phyloP scores from a whole-genome alignment of 2,888 invertebrate species.

The Trileptium ribeirensis region DNA sequence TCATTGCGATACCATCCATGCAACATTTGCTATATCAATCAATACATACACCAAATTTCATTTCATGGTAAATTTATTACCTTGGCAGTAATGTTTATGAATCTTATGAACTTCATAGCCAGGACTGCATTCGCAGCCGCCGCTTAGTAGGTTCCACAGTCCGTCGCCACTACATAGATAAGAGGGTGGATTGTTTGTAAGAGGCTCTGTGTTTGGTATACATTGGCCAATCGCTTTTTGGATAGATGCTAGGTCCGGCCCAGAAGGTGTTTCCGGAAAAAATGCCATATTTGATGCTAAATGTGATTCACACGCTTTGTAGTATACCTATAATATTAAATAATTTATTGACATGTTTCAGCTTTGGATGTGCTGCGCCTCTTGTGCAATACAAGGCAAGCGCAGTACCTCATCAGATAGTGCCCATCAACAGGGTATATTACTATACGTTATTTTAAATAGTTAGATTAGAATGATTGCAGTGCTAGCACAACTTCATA shows the following conservation, averaged over 20 bases:
- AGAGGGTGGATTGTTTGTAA: constrained; percentile 39
- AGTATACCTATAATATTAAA: constrained; percentile 69
- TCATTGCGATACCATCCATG: too few species aligned
- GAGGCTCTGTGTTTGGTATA: constrained; percentile 78
- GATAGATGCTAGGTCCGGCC: constrained; percentile 78
- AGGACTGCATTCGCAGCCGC: constrained; percentile 84
- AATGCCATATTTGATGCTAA: constrained; percentile 77
- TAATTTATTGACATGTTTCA: too few species aligned
- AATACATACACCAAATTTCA: neutral
- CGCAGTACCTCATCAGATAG: too few species aligned
- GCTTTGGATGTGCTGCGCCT: too few species aligned
- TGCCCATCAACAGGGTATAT: too few species aligned
- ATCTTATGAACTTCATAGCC: constrained; percentile 61
- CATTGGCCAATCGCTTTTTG: constrained; percentile 84
- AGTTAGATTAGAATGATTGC: too few species aligned
- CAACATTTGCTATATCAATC: too few species aligned
- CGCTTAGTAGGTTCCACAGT: constrained; percentile 84
- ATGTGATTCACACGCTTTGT: constrained; percentile 87
- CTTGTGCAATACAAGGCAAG: too few species aligned
- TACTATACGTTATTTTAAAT: too few species aligned
- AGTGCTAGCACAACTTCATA: too few species aligned
- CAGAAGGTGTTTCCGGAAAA: constrained; percentile 87
- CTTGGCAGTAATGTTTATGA: neutral
- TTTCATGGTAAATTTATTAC: neutral
- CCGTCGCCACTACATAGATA: constrained; percentile 79